Evolutionary conservation across 2,888 invertebrate species (phyloP), one percentile per base, ranked within the genome.

Genomic region (Listrodromus nycthemerus): DNA sequence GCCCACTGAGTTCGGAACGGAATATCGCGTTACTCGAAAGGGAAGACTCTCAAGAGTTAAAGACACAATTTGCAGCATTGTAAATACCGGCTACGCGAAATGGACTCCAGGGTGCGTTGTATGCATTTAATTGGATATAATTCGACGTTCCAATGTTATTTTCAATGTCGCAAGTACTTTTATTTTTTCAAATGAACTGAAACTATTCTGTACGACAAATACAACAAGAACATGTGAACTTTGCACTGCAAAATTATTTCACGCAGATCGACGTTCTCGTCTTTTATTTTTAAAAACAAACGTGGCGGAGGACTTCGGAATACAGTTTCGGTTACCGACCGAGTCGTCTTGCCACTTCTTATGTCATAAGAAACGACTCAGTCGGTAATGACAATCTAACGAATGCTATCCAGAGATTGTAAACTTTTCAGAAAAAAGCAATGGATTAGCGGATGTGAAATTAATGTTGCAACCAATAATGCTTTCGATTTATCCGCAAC

Each of bases 21-120:
- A 71, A 67, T 77, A 73, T 82, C 71, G 76, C 48, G 58, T 58
- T 58, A 55, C 66, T 37, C 77, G 45, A 19, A 30, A 69, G 45
- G 69, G 82, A 82, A 82, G 82, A 82, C 82, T 78, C 69, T 50
- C 82, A 82, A 82, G 66, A 70, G 55, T 71, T 70, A 65, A 67
- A 73, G 77, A 82, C 50, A 66, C 66, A 65, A 71, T 55, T 79
- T 73, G 71, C 65, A 65, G 65, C 79, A n/a, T 24, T 41, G 33
- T 33, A 55, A 66, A 73, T 80, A 55, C 73, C 27, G 48, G 63
- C 21, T 58, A 10, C 37, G 66, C 58, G 55, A 71, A 52, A 55
- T 24, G n/a, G 30, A 6, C 24, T 7, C 50, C 24, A 16, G 27
- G 19, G 8, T 24, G 13, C 8, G 7, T 24, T 13, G 21, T 13